phyloP scores from a whole-genome alignment of 2,888 invertebrate species.

The Stictocephala bisonia region DNA sequence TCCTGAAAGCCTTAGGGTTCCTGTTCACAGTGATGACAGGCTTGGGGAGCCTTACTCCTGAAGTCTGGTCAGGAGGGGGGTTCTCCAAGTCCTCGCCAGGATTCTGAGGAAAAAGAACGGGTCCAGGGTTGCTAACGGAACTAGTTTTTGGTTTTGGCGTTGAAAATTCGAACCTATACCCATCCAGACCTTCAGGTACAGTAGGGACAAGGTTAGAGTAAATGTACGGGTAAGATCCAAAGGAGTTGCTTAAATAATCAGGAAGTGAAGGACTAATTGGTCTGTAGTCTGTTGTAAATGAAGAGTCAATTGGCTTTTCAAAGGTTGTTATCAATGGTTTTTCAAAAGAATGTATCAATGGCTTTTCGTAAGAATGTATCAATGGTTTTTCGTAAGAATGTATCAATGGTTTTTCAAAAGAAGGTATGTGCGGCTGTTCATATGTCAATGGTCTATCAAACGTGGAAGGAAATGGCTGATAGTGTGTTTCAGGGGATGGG shows the following conservation, averaged over 20 bases:
- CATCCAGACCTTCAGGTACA: constrained; percentile 1
- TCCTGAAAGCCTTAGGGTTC: constrained; percentile 22
- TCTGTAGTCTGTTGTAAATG: neutral
- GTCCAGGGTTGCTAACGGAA: constrained; percentile 22
- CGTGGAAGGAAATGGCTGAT: neutral
- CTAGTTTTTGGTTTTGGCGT: constrained; percentile 12
- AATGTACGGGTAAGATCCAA: neutral
- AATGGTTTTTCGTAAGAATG: too few species aligned
- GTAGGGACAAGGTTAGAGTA: too few species aligned
- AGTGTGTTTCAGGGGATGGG: too few species aligned
- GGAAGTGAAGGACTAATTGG: constrained; percentile 11
- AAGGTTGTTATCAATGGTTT: constrained; percentile 1
- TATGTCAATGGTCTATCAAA: too few species aligned
- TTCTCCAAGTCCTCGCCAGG: constrained; percentile 6
- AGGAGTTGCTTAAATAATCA: constrained; percentile 2
- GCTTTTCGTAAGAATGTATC: too few species aligned
- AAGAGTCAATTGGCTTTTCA: too few species aligned
- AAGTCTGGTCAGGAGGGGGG: constrained; percentile 30
- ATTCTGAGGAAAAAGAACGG: constrained; percentile 22
- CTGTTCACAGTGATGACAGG: constrained; percentile 15
- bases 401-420: constrained; percentile 2
- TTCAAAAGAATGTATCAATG: neutral
- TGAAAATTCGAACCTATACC: constrained; percentile 21
- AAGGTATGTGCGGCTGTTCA: neutral
- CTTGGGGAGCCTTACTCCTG: constrained; percentile 12